Percentiles rank a stretch among this genome's conserved stretches.
phyloP scores from a whole-genome alignment of 2,797 vertebrate genomes.

The Sebastes trivittatus region DNA sequence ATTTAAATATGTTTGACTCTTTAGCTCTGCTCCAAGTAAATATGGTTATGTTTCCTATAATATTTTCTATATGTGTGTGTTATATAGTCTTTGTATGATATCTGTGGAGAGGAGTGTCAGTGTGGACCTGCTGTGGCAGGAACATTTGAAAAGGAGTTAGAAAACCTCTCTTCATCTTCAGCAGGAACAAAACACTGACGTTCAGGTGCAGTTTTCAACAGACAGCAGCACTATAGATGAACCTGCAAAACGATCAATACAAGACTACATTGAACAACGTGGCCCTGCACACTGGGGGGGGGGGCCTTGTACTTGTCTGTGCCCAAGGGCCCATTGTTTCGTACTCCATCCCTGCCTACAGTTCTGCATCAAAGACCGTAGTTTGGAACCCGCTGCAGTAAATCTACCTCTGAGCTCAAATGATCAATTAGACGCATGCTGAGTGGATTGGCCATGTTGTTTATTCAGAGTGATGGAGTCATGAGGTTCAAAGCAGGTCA shows the following conservation, averaged over 20 bases:
- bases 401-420: neutral
- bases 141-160: neutral
- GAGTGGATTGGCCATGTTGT: neutral
- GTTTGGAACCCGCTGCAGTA: neutral
- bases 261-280: neutral
- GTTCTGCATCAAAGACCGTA: neutral
- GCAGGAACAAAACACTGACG: neutral
- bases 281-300: neutral
- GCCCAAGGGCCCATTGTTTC: neutral
- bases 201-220: no score
- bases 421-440: neutral
- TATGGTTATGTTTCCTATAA: neutral
- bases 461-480: neutral
- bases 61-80: neutral
- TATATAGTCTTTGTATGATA: neutral
- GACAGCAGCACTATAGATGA: neutral
- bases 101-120: neutral
- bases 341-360: neutral
- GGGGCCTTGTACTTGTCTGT: neutral
- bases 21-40: neutral
- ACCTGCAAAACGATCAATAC: neutral
- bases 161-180: neutral
- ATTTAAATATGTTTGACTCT: neutral
- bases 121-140: neutral
- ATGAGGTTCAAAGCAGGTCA: neutral